Percentiles rank a stretch among this genome's conserved stretches.
Evolutionary conservation across 2,797 vertebrate species (phyloP).

Genomic region (Microcaecilia unicolor): DNA sequence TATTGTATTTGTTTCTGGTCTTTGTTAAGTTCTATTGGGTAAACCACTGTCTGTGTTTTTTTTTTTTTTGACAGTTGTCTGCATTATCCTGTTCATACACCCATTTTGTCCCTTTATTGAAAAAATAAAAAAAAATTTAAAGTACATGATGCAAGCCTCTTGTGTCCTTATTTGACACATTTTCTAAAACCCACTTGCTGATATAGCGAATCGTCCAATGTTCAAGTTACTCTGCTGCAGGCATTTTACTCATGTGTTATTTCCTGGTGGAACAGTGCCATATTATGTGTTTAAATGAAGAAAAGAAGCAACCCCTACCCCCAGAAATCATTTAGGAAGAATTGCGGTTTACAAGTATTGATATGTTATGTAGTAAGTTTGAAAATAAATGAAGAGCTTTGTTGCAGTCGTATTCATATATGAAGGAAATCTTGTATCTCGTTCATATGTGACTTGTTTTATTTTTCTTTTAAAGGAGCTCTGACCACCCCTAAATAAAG

Average conservation of each 20-base stretch:
- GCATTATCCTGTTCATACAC: conserved; percentile 99
- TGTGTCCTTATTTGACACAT: conserved; percentile 73
- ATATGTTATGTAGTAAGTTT: conserved; percentile 7
- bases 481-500: too few relatives aligned
- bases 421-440: too few relatives aligned
- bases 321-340: conserved; percentile 34
- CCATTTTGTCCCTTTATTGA: conserved; percentile 99
- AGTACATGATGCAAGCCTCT: conserved; percentile 74
- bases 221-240: conserved; percentile 33
- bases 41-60: conserved; percentile 99
- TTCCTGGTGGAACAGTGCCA: conserved; percentile 22
- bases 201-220: conserved; percentile 49
- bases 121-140: conserved; percentile 88
- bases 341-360: conserved; percentile 26
- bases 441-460: too few relatives aligned
- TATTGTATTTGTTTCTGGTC: conserved; percentile 97
- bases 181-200: conserved; percentile 48
- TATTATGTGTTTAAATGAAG: conserved; percentile 32
- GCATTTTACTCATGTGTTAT: conserved; percentile 30
- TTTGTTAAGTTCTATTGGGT: conserved; percentile 98
- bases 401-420: too few relatives aligned
- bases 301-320: too few relatives aligned
- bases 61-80: conserved; percentile 99
- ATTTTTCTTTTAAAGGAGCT: too few relatives aligned
- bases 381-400: conserved; percentile 23